Evolutionary conservation across 1,140 invertebrate species (phyloP).

Genomic region (Pentalonia nigronervosa): DNA sequence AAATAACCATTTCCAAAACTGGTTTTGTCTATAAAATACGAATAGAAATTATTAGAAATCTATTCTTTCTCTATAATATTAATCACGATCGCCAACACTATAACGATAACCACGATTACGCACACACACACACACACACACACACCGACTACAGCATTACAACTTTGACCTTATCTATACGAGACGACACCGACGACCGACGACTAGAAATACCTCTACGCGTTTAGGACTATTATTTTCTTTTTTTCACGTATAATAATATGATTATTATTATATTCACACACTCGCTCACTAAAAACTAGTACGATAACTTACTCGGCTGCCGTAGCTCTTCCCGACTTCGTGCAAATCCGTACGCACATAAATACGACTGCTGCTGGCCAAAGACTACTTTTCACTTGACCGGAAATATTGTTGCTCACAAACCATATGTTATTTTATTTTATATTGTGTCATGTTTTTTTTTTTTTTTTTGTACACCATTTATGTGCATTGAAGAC

Average conservation of each 20-base stretch:
- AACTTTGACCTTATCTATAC: slow-evolving; percentile 18
- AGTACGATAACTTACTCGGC: not conserved
- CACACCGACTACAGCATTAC: not conserved
- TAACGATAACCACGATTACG: not conserved
- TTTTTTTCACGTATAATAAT: not conserved
- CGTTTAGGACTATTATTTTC: not conserved
- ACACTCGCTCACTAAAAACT: not conserved
- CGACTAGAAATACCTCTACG: not conserved
- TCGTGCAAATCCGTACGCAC: not conserved
- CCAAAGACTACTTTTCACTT: slow-evolving; percentile 30
- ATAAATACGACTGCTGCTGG: not conserved
- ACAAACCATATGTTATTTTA: slow-evolving; percentile 17
- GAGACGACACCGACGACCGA: not conserved
- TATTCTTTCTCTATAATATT: not conserved
- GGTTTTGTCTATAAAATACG: slow-evolving; percentile 12
- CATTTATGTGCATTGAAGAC: slow-evolving; percentile 15
- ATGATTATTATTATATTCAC: not conserved
- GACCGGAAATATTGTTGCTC: slow-evolving; percentile 29
- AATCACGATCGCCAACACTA: not conserved
- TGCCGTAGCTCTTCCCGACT: not conserved
- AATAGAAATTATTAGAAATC: slow-evolving; percentile 50
- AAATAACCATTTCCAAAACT: slow-evolving; percentile 25
- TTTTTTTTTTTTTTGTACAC: not conserved
- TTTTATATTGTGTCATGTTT: slow-evolving; percentile 17
- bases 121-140: too few species aligned